Percentiles rank a stretch among this genome's conserved stretches.
phyloP scores from a whole-genome alignment of 2,113 vertebrate species.

The Epinephelus lanceolatus region DNA sequence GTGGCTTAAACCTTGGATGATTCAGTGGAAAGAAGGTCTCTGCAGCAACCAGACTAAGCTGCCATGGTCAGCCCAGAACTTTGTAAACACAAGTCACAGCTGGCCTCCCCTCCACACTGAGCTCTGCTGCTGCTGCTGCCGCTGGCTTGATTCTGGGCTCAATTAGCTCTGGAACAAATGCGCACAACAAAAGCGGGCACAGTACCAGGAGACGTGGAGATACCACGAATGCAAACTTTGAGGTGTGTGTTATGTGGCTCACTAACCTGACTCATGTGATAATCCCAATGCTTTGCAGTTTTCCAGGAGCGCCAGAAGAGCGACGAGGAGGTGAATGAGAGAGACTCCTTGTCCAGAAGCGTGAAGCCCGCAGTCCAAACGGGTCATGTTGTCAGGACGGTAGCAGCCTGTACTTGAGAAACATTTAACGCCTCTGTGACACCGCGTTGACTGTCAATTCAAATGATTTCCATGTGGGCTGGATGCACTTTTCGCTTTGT shows the following conservation, averaged over 20 bases:
- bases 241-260: neutral
- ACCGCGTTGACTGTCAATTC: constrained; percentile 54
- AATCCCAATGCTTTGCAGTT: constrained; percentile 56
- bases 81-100: constrained; percentile 59
- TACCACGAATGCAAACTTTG: neutral
- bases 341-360: constrained; percentile 61
- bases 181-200: constrained; percentile 1
- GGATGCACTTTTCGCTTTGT: constrained; percentile 39
- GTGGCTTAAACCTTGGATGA: constrained; percentile 17
- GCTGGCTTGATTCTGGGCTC: constrained; percentile 9
- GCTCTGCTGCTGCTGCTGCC: neutral
- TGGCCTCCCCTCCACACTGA: constrained; percentile 29
- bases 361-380: constrained; percentile 53
- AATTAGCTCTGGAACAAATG: constrained; percentile 18
- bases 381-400: constrained; percentile 78
- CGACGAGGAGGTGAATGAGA: constrained; percentile 63
- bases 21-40: constrained; percentile 30
- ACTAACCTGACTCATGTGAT: constrained; percentile 78
- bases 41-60: neutral
- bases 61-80: constrained; percentile 2
- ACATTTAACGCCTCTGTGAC: constrained; percentile 41
- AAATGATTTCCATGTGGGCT: constrained; percentile 38
- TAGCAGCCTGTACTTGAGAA: neutral
- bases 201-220: neutral
- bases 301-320: constrained; percentile 70